Percentiles rank a stretch among this genome's conserved stretches.
phyloP scores from a whole-genome alignment of 2,888 invertebrate species.

The Mycalesis mineus region DNA sequence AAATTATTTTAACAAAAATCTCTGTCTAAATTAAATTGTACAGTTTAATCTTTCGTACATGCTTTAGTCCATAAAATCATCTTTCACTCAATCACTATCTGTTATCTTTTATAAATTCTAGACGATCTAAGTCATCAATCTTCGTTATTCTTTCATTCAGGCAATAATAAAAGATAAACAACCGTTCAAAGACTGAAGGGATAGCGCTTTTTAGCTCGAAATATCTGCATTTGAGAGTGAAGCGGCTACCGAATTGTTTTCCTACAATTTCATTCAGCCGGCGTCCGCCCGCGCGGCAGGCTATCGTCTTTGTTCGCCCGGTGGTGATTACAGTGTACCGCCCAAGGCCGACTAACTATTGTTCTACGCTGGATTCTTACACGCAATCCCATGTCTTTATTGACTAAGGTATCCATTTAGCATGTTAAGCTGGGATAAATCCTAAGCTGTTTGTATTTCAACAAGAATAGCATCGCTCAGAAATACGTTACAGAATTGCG shows the following conservation, averaged over 20 bases:
- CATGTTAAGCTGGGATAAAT: neutral
- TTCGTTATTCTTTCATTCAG: constrained; percentile 13
- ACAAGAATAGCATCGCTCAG: too few species aligned
- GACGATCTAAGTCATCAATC: neutral
- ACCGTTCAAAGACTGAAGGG: constrained; percentile 9
- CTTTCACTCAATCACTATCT: neutral
- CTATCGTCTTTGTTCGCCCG: constrained; percentile 45
- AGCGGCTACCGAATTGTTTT: constrained; percentile 33
- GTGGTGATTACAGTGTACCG: constrained; percentile 63
- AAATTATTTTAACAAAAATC: too few species aligned
- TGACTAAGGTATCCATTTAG: neutral
- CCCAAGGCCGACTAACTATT: constrained; percentile 70
- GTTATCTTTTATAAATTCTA: neutral
- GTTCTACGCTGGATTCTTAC: constrained; percentile 68
- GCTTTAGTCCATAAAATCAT: neutral
- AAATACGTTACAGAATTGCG: too few species aligned
- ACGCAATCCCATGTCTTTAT: constrained; percentile 41
- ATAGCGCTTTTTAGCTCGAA: neutral
- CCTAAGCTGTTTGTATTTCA: neutral
- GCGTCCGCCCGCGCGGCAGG: constrained; percentile 31
- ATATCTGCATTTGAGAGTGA: constrained; percentile 19
- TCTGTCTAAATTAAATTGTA: too few species aligned
- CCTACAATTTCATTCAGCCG: constrained; percentile 31
- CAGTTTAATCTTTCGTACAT: neutral
- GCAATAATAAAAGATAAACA: constrained; percentile 18